Evolutionary conservation across 2,888 invertebrate species (phyloP), one percentile per base, ranked within the genome.

Genomic region (Heliconius aoede): DNA sequence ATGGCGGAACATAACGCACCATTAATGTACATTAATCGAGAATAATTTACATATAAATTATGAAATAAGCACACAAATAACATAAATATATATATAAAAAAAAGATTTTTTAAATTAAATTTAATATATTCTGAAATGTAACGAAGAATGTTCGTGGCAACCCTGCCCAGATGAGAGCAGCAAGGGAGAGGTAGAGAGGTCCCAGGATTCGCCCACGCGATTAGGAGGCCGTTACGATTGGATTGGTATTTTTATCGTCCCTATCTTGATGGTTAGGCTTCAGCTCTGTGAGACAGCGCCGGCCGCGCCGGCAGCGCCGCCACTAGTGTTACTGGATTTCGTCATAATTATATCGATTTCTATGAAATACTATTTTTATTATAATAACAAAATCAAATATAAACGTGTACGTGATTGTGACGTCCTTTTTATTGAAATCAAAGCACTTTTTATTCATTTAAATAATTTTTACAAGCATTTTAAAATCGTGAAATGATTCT

Each of bases 161-260:
- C 55, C 55, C 55, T 69, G 3, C 0, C 13, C 30, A 15, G 46
- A 15, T 51, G 30, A 69, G 30, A 32, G 30, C 3, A 26, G 4
- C 30, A 55, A 75, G 60, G 76, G 71, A 46, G 32, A 67, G 40
- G 46, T 36, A 40, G 40, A 65, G 55, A 69, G 69, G 30, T n/a
- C 55, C 55, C 3, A 60, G 62, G 69, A 73, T 61, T 55, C 62
- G 67, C 67, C 65, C 69, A 71, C 65, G 73, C 68, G 61, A 67
- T 67, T 36, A 74, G 30, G 62, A 9, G 68, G 60, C 36, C 61
- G 76, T 73, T 76, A 73, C 61, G 30, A 64, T 76, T 68, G 55
- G 40, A 68, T 73, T 60, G 60, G 58, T 67, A 58, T 76, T 76
- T 72, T 72, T 68, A 68, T 74, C 30, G 74, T 32, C 24, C 32